Conservation (phyloP, 2,797 vertebrate species). For the Gastrophryne carolinensis region DNA sequence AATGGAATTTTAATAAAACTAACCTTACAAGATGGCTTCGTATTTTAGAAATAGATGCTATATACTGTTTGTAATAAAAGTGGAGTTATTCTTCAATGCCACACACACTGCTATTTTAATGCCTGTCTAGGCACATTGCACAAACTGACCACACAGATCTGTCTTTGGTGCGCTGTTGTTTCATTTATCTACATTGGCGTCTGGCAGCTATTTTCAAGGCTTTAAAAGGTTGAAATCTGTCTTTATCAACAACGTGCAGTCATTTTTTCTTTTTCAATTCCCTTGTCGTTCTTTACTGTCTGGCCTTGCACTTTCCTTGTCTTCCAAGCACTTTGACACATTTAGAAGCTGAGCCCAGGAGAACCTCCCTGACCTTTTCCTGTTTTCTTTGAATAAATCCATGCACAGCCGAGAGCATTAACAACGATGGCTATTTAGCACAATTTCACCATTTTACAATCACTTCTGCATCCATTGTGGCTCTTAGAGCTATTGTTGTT, state of each 20-base stretch:
- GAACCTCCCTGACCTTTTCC: not conserved
- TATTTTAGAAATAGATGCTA: too few species aligned
- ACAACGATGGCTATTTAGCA: constrained; percentile 16
- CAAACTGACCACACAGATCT: constrained; percentile 27
- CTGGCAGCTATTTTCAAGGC: constrained; percentile 50
- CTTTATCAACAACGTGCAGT: constrained; percentile 48
- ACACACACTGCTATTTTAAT: constrained; percentile 34
- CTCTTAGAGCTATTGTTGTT: not conserved
- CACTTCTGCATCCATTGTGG: not conserved
- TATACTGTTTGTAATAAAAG: too few species aligned
- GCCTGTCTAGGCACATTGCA: constrained; percentile 20
- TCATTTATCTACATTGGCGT: constrained; percentile 46
- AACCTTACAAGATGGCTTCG: too few species aligned
- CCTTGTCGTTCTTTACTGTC: constrained; percentile 33
- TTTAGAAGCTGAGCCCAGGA: constrained; percentile 20
- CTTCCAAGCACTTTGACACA: constrained; percentile 18
- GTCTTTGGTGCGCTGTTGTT: constrained; percentile 22
- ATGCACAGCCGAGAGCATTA: constrained; percentile 13
- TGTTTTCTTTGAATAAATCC: not conserved
- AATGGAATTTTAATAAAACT: too few species aligned
- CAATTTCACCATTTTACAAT: constrained; percentile 10
- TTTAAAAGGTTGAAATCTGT: constrained; percentile 51
- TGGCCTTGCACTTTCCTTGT: constrained; percentile 27
- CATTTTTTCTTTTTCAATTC: constrained; percentile 45
- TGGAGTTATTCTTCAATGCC: too few species aligned